Evolutionary conservation across 2,888 invertebrate genomes (phyloP), one percentile per base, ranked within the genome.

Genomic region (Galeruca laticollis): DNA sequence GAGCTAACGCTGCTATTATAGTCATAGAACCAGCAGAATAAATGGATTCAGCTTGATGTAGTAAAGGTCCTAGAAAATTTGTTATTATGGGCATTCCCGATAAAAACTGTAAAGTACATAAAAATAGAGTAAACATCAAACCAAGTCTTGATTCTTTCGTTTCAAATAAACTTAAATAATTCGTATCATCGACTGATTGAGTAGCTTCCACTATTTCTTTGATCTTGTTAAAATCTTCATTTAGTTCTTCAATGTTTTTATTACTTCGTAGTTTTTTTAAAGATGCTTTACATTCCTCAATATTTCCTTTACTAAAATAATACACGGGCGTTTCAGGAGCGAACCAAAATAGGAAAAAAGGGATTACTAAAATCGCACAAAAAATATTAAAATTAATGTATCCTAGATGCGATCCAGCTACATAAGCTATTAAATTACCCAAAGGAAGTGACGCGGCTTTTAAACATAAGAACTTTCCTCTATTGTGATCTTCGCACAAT

Each of bases 1-100:
- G 94, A 0, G 57, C 35, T 20, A 15, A 31, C 9, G 67, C 62
- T 3, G 67, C 52, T n/a, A 62, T 8, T 3, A 70, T 51, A 26
- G 67, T 20, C n/a, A 62, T 37, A 1, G 13, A 2, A 37, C 43
- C 62, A 0, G 62, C 70, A 2, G 70, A 67, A 2, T 57, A 15
- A 13, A 26, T 37, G 2, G 60, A 57, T 1, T 15, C 40, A 11
- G 67, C 62, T 18, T 59, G 31, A 9, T 35, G 43, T 35, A 70
- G 57, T 4, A 70, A 43, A 2, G 67, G 59, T n/a, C 59, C 62
- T 13, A 61, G 2, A 33, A 67, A 70, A 0, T 56, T 9, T 59
- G 62, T 51, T 4, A 70, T 20, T 20, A 33, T 62, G 6, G 56
- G 10, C 1, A 40, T 33, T 8, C 70, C 70, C 0, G 67, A 62